Evolutionary conservation across 1,140 invertebrate genomes (phyloP).

Genomic region (Cotesia chilonis): DNA sequence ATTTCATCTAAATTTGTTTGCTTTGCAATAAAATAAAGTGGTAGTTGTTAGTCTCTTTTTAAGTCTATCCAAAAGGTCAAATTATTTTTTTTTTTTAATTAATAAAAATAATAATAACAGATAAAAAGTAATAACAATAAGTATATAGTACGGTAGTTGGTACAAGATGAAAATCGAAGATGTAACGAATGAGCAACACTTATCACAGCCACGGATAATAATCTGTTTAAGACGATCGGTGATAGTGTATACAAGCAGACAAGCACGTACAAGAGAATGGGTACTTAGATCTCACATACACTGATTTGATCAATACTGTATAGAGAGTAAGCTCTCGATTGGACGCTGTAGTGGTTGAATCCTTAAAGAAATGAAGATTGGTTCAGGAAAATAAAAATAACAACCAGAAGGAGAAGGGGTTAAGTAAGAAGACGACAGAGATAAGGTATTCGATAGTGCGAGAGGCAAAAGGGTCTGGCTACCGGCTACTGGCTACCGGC

Average conservation of each 20-base stretch:
- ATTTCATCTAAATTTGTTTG: conserved; percentile 6
- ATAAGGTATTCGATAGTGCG: conserved; percentile 31
- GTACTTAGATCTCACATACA: not conserved
- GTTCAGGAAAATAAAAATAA: too few species aligned
- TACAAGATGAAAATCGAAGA: conserved; percentile 17
- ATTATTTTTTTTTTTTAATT: not conserved
- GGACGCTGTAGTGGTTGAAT: too few species aligned
- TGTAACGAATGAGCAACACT: conserved; percentile 33
- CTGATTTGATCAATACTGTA: too few species aligned
- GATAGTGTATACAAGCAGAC: conserved; percentile 22
- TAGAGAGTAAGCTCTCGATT: too few species aligned
- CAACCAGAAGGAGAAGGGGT: not conserved
- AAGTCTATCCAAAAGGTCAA: not conserved
- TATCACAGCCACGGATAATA: conserved; percentile 31
- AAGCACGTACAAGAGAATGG: not conserved
- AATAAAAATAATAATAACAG: not conserved
- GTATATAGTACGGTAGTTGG: not conserved
- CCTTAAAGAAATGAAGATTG: too few species aligned
- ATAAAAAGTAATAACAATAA: conserved; percentile 17
- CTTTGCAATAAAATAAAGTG: conserved; percentile 3
- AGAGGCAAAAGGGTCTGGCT: conserved; percentile 3
- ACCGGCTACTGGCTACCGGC: not conserved
- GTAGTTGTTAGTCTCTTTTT: not conserved
- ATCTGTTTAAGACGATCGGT: conserved; percentile 29
- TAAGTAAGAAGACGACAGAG: conserved; percentile 25